These are phyloP conservation scores for Platycheirus rosarum DNA, from an alignment of 2,888 invertebrate species.

Conservation along the genomic window DNA sequence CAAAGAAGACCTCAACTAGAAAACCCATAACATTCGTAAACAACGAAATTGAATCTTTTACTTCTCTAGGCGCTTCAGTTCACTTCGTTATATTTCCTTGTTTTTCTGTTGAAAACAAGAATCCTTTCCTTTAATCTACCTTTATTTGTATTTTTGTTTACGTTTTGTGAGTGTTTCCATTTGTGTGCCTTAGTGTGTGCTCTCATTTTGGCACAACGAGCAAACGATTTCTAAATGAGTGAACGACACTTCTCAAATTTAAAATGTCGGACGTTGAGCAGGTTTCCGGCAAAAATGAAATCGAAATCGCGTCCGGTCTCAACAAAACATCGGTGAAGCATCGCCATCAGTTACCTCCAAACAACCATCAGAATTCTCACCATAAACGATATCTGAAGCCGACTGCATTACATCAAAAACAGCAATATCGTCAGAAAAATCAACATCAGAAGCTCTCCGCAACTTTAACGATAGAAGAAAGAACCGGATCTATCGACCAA, in stretches of 20 bases:
- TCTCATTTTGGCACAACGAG: slow-evolving; percentile 59
- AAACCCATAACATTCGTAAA: slow-evolving; percentile 12
- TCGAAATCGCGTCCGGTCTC: slow-evolving; percentile 75
- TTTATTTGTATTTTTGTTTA: slow-evolving; percentile 40
- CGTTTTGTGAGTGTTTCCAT: slow-evolving; percentile 45
- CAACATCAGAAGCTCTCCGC: slow-evolving; percentile 53
- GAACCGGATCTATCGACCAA: slow-evolving; percentile 43
- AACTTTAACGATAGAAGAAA: slow-evolving; percentile 60
- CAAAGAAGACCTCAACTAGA: slow-evolving; percentile 16
- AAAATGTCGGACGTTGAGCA: slow-evolving; percentile 83
- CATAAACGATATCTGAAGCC: slow-evolving; percentile 47
- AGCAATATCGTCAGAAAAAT: slow-evolving; percentile 45
- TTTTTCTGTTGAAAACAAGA: slow-evolving; percentile 23
- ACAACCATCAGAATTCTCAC: slow-evolving; percentile 39
- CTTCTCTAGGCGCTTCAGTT: slow-evolving; percentile 1
- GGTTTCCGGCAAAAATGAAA: slow-evolving; percentile 79
- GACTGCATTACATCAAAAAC: slow-evolving; percentile 30
- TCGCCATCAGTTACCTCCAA: slow-evolving; percentile 35
- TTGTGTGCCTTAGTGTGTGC: slow-evolving; percentile 19
- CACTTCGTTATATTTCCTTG: neutral
- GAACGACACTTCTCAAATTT: slow-evolving; percentile 77
- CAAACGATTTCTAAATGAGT: slow-evolving; percentile 76
- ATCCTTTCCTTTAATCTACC: neutral
- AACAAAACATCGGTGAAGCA: slow-evolving; percentile 73
- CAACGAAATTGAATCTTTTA: slow-evolving; percentile 58